phyloP scores from a whole-genome alignment of 30 jellyfish, hydroid and myxozoan genomes.

The Turritopsis rubra region DNA sequence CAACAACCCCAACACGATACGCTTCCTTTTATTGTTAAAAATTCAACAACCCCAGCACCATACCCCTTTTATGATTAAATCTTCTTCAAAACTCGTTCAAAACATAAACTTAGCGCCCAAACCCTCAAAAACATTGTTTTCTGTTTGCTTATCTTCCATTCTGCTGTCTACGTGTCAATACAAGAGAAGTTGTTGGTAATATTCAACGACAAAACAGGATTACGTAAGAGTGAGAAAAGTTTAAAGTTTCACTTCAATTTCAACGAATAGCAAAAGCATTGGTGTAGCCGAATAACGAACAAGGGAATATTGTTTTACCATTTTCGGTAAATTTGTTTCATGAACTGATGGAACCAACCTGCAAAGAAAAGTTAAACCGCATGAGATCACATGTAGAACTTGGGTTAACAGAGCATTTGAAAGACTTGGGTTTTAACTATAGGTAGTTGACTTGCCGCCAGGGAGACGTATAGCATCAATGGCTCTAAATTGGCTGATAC shows the following conservation, averaged over 20 bases:
- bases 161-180: not conserved
- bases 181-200: too few relatives aligned
- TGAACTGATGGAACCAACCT: slow-evolving; percentile 12
- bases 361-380: not conserved
- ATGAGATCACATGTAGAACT: not conserved
- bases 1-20: not conserved
- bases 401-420: not conserved
- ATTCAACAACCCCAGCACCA: not conserved
- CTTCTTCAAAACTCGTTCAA: not conserved
- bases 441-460: too few relatives aligned
- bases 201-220: too few relatives aligned
- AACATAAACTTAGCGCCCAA: not conserved
- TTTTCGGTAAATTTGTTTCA: slow-evolving; percentile 10
- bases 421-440: too few relatives aligned
- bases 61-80: not conserved
- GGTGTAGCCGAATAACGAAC: not conserved
- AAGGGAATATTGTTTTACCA: not conserved
- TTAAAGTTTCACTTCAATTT: too few relatives aligned
- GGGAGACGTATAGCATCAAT: not conserved
- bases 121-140: not conserved
- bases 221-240: too few relatives aligned
- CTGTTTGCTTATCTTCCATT: not conserved
- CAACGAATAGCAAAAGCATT: not conserved
- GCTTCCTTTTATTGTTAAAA: not conserved
- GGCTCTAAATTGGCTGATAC: rapidly evolving